Evolutionary conservation across 2,113 vertebrate genomes (phyloP), one percentile per base, ranked within the genome.

Genomic region (Drymodes brunneopygia): DNA sequence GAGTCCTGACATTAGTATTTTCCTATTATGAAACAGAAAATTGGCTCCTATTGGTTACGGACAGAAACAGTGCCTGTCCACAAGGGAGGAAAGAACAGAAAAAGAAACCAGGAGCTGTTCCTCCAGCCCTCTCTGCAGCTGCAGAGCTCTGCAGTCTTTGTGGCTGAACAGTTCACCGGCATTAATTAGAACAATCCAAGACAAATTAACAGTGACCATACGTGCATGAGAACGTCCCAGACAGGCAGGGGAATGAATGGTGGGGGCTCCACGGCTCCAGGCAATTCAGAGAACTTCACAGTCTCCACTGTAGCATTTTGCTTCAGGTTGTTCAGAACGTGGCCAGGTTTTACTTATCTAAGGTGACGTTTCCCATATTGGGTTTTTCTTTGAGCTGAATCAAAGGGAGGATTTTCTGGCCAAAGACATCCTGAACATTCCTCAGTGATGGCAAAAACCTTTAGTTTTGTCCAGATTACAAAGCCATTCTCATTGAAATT

Each of bases 11-110:
- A 82, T 83, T 48, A 69, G 47, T 77, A 48, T 67, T 90, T 95
- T 74, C 77, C 78, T 91, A 48, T 95, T 96, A 92, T 66, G 79
- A 97, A 97, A 96, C 61, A 90, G 73, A 80, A 92, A 96, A 94
- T 82, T 61, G 60, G 42, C 74, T 95, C 65, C 69, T 64, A n/a
- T 66, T 90, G 90, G 95, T 60, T 73, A 77, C 0, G 0, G 84
- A 9, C 69, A 93, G 84, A 95, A 92, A 93, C 0, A 1, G 94
- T 79, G 82, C 64, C 94, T 92, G 73, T 81, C 79, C 94, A 80
- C 81, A 42, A 54, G 80, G 81, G 92, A 94, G 62, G 27, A 19
- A 10, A 66, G 82, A 54, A 40, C 58, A 81, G 66, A 70, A 61
- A 62, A 74, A 84, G 75, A 70, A 89, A 48, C 35, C 77, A 85